Conservation (phyloP, 2,113 vertebrate species). For the Nicator chloris region DNA sequence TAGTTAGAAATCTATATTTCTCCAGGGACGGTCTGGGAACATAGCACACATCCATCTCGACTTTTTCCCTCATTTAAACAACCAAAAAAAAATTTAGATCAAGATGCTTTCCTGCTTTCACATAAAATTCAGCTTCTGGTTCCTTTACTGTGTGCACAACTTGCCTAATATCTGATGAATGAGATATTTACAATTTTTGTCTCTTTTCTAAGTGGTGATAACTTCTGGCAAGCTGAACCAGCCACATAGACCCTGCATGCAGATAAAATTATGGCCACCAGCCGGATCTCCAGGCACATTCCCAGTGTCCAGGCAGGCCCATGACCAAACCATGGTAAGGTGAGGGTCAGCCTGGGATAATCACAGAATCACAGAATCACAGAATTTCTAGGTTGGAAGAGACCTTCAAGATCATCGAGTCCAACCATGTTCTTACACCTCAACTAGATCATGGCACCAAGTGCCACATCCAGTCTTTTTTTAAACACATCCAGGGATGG, state of each 20-base stretch:
- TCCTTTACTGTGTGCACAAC: background rate
- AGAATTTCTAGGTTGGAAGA: too few relatives aligned
- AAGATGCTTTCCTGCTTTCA: background rate
- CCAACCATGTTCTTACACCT: too few relatives aligned
- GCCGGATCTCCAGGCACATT: background rate
- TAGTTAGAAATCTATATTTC: background rate
- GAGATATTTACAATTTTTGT: background rate
- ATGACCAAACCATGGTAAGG: accelerated
- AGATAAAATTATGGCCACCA: background rate
- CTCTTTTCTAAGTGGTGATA: background rate
- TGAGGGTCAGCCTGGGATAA: background rate
- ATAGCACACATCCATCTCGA: background rate
- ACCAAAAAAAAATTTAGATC: background rate
- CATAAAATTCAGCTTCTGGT: background rate
- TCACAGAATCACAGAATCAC: too few relatives aligned
- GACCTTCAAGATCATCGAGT: too few relatives aligned
- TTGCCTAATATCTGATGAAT: background rate
- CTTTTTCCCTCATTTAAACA: background rate
- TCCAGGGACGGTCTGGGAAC: background rate
- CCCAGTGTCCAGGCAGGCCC: background rate
- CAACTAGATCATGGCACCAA: too few relatives aligned
- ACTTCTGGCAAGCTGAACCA: background rate
- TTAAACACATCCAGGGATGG: too few relatives aligned
- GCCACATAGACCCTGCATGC: background rate
- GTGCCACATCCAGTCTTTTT: too few relatives aligned